Conservation (phyloP, 1,140 invertebrate genomes). For the Drosophila prosaltans region DNA sequence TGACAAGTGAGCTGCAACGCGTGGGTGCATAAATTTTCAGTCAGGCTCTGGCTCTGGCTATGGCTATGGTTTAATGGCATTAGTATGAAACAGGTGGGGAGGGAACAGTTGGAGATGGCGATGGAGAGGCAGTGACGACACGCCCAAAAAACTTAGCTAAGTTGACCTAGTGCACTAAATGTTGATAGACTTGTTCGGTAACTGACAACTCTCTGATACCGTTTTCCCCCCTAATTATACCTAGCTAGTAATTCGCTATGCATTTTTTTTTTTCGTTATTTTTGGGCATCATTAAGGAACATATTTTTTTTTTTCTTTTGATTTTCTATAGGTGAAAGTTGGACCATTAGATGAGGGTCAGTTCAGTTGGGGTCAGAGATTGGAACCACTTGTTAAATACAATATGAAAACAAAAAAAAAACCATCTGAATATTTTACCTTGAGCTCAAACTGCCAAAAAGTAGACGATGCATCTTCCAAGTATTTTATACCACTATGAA, state of each 20-base stretch:
- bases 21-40: conserved; percentile 75
- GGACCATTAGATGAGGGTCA: conserved; percentile 26
- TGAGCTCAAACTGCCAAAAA: conserved; percentile 77
- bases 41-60: conserved; percentile 51
- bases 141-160: conserved; percentile 45
- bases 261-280: conserved; percentile 35
- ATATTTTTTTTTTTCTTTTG: conserved; percentile 21
- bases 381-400: conserved; percentile 62
- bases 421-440: conserved; percentile 61
- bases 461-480: conserved; percentile 58
- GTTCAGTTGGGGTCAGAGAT: conserved; percentile 34
- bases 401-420: conserved; percentile 37
- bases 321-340: conserved; percentile 61
- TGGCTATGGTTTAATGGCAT: conserved; percentile 63
- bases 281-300: conserved; percentile 70
- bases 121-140: conserved; percentile 42
- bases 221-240: conserved; percentile 4
- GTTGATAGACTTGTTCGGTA: conserved; percentile 50
- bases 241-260: conserved; percentile 55
- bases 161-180: conserved; percentile 71
- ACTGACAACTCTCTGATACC: conserved; percentile 21
- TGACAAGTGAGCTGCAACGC: conserved; percentile 32
- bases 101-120: not conserved
- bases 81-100: conserved; percentile 19
- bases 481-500: conserved; percentile 47